Percentiles rank a stretch among this genome's conserved stretches.
phyloP scores from a whole-genome alignment of 2,113 vertebrate species.

The Xiphorhynchus elegans region DNA sequence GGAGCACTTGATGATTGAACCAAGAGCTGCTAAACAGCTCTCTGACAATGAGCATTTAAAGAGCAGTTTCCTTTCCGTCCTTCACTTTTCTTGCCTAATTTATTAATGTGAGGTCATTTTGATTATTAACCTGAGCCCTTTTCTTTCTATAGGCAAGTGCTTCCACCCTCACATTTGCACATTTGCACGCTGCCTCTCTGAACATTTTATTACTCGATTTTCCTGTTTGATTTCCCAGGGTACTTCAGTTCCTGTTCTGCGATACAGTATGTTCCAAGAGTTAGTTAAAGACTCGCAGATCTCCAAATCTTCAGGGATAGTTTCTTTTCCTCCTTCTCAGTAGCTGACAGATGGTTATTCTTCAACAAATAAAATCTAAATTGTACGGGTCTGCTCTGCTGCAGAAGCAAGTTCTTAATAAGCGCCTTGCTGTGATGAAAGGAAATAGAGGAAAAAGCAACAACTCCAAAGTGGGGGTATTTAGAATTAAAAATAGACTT shows the following conservation, averaged over 20 bases:
- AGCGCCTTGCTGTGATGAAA: conserved; percentile 51
- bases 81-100: conserved; percentile 36
- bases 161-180: not conserved
- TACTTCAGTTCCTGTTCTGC: conserved; percentile 52
- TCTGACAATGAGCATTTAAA: conserved; percentile 24
- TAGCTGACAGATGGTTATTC: conserved; percentile 67
- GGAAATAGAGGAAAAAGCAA: conserved; percentile 52
- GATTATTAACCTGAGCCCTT: conserved; percentile 44
- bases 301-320: conserved; percentile 20
- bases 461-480: not conserved
- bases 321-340: conserved; percentile 39
- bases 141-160: conserved; percentile 24
- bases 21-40: conserved; percentile 1
- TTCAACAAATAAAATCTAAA: conserved; percentile 55
- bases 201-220: conserved; percentile 36
- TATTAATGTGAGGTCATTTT: conserved; percentile 38
- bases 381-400: not conserved
- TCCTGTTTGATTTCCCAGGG: conserved; percentile 66
- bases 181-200: not conserved
- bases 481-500: conserved; percentile 43
- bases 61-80: not conserved
- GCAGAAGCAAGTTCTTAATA: conserved; percentile 48
- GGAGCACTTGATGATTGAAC: not conserved
- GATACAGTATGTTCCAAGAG: not conserved
- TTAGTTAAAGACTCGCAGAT: conserved; percentile 27